phyloP scores from a whole-genome alignment of 2,797 vertebrate genomes.

The Cetoscarus ocellatus region DNA sequence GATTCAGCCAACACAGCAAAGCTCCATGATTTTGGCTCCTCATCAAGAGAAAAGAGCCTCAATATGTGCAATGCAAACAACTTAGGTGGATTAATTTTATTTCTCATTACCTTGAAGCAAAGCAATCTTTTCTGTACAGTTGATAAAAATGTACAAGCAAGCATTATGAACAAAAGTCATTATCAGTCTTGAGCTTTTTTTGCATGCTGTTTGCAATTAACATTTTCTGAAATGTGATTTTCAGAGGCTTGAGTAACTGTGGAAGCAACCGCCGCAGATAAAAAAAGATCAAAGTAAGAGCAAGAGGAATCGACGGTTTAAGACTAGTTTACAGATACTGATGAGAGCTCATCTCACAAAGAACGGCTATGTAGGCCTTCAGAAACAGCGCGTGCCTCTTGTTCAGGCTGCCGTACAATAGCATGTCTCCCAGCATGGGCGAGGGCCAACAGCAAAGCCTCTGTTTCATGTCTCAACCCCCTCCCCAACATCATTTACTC shows the following conservation, averaged over 20 bases:
- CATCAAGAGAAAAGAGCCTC: constrained; percentile 52
- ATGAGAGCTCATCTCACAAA: constrained; percentile 70
- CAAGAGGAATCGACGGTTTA: constrained; percentile 43
- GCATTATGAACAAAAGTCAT: constrained; percentile 79
- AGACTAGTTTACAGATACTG: constrained; percentile 68
- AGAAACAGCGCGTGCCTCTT: constrained; percentile 67
- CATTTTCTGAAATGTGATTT: constrained; percentile 62
- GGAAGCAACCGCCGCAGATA: constrained; percentile 46
- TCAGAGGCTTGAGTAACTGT: constrained; percentile 32
- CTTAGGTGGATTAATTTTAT: constrained; percentile 74
- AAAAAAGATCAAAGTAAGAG: constrained; percentile 72
- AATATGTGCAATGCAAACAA: constrained; percentile 77
- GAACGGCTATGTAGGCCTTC: constrained; percentile 63
- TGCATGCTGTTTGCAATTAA: constrained; percentile 72
- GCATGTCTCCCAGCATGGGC: constrained; percentile 72
- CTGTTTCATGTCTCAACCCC: constrained; percentile 62
- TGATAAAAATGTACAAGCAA: constrained; percentile 45
- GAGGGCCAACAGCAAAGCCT: constrained; percentile 78
- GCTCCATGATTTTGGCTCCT: constrained; percentile 23
- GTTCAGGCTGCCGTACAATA: constrained; percentile 75
- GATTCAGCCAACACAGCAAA: constrained; percentile 62
- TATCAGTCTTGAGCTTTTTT: constrained; percentile 61
- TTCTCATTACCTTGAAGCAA: constrained; percentile 80
- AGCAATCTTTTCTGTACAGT: constrained; percentile 71
- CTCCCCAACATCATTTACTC: constrained; percentile 44